Evolutionary conservation across 2,888 invertebrate species (phyloP).

Genomic region (Habroteleia sp.): DNA sequence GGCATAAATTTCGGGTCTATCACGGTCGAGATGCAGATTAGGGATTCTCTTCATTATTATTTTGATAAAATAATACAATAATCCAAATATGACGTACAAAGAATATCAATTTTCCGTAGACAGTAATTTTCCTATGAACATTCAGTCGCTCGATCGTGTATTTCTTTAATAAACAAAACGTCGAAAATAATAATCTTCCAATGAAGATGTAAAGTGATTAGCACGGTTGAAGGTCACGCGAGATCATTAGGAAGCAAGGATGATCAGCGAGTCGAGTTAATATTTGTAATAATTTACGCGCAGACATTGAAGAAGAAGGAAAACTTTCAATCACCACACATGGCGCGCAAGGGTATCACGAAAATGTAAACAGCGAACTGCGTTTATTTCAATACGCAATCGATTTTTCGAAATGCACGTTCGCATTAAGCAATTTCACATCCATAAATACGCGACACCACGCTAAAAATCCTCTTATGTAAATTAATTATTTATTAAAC

Average conservation of each 20-base stretch:
- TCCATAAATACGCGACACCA: too few species aligned
- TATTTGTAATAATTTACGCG: slow-evolving; percentile 64
- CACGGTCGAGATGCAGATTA: slow-evolving; percentile 7
- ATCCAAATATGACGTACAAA: too few species aligned
- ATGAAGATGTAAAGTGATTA: slow-evolving; percentile 42
- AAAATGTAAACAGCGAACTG: too few species aligned
- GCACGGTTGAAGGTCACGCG: slow-evolving; percentile 72
- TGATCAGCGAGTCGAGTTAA: slow-evolving; percentile 48
- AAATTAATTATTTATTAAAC: too few species aligned
- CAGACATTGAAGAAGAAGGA: slow-evolving; percentile 25
- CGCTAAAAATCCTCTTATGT: too few species aligned
- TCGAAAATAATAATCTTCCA: slow-evolving; percentile 40
- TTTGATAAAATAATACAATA: too few species aligned
- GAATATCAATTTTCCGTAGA: slow-evolving; percentile 7
- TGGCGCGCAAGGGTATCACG: not conserved
- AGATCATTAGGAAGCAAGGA: slow-evolving; percentile 72
- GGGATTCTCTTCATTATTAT: too few species aligned
- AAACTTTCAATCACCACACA: not conserved
- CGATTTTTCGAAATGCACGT: too few species aligned
- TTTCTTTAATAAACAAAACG: slow-evolving; percentile 21
- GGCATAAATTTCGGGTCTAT: slow-evolving; percentile 3
- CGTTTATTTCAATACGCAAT: too few species aligned
- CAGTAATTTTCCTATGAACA: slow-evolving; percentile 1
- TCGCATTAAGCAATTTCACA: too few species aligned
- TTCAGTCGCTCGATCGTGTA: slow-evolving; percentile 12